Base-by-base conservation (phyloP, 1,140 invertebrate species). In the Lasaia peninsularis region DNA sequence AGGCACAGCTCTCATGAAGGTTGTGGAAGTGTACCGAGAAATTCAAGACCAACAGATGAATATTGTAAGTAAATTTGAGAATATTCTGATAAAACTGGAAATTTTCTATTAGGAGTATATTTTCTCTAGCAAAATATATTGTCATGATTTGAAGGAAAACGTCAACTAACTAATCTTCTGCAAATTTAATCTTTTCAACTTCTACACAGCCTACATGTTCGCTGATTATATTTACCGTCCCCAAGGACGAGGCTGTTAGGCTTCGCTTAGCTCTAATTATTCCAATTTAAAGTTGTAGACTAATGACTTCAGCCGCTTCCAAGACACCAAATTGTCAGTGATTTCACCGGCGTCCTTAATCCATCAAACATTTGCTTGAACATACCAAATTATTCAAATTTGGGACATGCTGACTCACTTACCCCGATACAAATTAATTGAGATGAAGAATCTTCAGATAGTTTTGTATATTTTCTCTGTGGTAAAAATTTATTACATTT, bases 41-140 rank as follows among this genome's bases (percentile, higher is more conserved):
- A 96, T 97, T 60, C 96, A 97, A 88, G 94, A 96, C 31, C 96
- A 97, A 84, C 96, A 97, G 84, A 95, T 96, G 93, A 97, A 96
- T 83, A 96, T 97, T 85, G 96, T 97, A 91, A 96, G 95, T 94
- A 14, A 8, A 2, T 18, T 37, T 37, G 8, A 16, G 24, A 28
- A 28, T 28, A 28, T 6, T 28, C 24, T 28, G n/a, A n/a, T n/a
- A n/a, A n/a, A n/a, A n/a, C n/a, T n/a, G n/a, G n/a, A n/a, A n/a
- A n/a, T n/a, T n/a, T n/a, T n/a, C n/a, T n/a, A n/a, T n/a, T n/a
- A n/a, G n/a, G n/a, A n/a, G n/a, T n/a, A n/a, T n/a, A n/a, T n/a
- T n/a, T n/a, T n/a, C n/a, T n/a, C n/a, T n/a, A n/a, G n/a, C n/a
- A n/a, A n/a, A n/a, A n/a, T n/a, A n/a, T n/a, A n/a, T n/a, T n/a